These are phyloP conservation scores for Lepidostoma basale DNA, from an alignment of 1,140 invertebrate genomes.

Conservation along the genomic window DNA sequence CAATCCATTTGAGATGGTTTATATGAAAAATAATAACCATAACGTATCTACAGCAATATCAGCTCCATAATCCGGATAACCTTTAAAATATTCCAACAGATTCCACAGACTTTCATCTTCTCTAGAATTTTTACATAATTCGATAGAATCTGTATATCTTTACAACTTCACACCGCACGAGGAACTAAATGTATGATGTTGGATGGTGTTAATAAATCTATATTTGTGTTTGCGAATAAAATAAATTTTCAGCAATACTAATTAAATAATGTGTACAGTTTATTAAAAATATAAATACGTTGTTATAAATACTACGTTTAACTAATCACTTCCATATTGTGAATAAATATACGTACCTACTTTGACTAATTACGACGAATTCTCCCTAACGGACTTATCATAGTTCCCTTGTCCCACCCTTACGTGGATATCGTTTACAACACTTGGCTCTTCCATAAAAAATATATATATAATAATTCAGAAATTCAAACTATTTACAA, in stretches of 20 bases:
- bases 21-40: neutral
- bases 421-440: conserved; percentile 6
- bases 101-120: too few species aligned
- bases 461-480: too few species aligned
- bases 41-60: conserved; percentile 19
- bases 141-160: too few species aligned
- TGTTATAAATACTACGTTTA: conserved; percentile 5
- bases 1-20: conserved; percentile 26
- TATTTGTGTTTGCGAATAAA: conserved; percentile 6
- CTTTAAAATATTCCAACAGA: too few species aligned
- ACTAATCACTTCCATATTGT: neutral
- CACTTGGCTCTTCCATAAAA: conserved; percentile 9
- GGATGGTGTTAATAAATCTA: neutral
- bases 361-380: neutral
- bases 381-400: neutral
- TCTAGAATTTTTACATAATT: too few species aligned
- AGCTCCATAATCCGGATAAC: too few species aligned
- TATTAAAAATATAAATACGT: neutral
- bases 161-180: too few species aligned
- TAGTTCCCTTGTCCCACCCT: neutral
- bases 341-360: conserved; percentile 8
- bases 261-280: conserved; percentile 20
- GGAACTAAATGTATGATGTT: too few species aligned
- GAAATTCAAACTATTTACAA: conserved; percentile 23
- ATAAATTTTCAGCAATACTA: conserved; percentile 16